Base-by-base conservation (phyloP, 1,140 invertebrate species). In the Plectus sambesii region DNA sequence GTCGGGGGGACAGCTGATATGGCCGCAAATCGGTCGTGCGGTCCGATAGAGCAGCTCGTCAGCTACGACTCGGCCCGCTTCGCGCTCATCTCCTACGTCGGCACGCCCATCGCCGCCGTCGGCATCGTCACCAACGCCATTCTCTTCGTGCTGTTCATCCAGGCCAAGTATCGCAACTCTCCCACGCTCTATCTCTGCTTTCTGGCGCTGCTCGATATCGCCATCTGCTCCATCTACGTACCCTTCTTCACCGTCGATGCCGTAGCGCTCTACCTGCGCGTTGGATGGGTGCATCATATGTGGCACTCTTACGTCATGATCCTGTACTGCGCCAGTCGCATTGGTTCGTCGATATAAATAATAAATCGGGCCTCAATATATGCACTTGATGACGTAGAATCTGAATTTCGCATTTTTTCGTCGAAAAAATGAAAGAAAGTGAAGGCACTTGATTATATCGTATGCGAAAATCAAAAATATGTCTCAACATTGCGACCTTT, bases 171-270 rank as follows among this genome's bases (percentile, higher is more conserved):
- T 2, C 37, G 41, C 2, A 50, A 56, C 23, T 56, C 59, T 1
- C 59, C 59, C 1, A 60, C 51, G 3, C 38, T 61, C 6, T 61
- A 61, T 23, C 37, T 61, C 8, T 47, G 58, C 27, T n/a, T 55
- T 1, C 39, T 62, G 36, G 59, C 59, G 5, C 55, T 59, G 38
- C 38, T 61, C 19, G 59, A 61, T 39, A 37, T 55, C 1, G 39
- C 62, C n/a, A 61, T 61, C 42, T 62, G 61, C 42, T 27, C 54
- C 3, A 55, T 61, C 40, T 61, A 61, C 41, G 41, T 61, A 5
- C 59, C 59, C 8, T 58, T 61, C 29, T 62, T 61, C 39, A 58
- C 59, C 2, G 51, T 61, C 9, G 59, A 61, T 44, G 59, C 59
- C 3, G 22, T 61, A 9, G 56, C 60, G 24, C 56, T 61, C 15